These are phyloP conservation scores for Gyps fulvus DNA, from an alignment of 2,113 vertebrate species.

Conservation along the genomic window DNA sequence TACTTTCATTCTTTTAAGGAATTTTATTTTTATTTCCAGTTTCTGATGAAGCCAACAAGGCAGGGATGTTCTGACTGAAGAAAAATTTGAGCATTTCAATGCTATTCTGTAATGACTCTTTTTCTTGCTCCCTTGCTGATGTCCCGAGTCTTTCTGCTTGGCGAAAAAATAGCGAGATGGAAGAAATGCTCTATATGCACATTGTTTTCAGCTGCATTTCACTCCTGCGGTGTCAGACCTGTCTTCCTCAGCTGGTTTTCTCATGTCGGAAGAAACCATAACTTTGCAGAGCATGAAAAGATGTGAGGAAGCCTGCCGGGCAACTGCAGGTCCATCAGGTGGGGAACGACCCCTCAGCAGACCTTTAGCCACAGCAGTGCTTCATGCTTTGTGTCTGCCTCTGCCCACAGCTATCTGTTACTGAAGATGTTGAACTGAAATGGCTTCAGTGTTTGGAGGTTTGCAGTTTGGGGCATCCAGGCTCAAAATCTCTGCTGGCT, in stretches of 20 bases:
- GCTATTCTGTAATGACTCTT: not conserved
- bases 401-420: not conserved
- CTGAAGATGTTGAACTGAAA: not conserved
- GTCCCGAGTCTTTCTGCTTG: not conserved
- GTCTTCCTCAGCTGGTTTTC: not conserved
- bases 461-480: not conserved
- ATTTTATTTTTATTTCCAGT: slow-evolving; percentile 12
- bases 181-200: not conserved
- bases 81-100: not conserved
- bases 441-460: not conserved
- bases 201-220: not conserved
- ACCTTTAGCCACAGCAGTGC: not conserved
- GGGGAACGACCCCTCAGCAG: not conserved
- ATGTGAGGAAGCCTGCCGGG: not conserved
- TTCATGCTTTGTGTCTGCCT: not conserved
- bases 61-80: not conserved
- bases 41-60: not conserved
- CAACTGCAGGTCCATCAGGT: not conserved
- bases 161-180: not conserved
- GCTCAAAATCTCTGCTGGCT: not conserved
- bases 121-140: slow-evolving; percentile 21
- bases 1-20: not conserved
- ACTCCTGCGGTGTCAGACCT: not conserved
- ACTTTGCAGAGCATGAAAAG: not conserved
- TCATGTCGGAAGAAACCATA: not conserved